phyloP scores from a whole-genome alignment of 2,113 vertebrate genomes.

The Nycticebus coucang region DNA sequence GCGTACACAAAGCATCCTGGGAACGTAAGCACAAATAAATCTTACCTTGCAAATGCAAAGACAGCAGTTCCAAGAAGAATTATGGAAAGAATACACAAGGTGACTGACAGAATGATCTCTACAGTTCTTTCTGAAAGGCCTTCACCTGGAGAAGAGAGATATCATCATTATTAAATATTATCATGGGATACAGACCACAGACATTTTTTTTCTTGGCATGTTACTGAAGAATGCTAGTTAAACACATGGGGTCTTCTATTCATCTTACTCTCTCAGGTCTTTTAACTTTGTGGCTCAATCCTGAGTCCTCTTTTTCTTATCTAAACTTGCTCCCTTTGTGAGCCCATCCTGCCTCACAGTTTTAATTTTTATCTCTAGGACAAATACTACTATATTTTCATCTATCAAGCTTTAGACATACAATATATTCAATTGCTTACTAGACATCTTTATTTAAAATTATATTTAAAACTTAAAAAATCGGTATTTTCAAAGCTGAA shows the following conservation, averaged over 20 bases:
- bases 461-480: constrained; percentile 30
- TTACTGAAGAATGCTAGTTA: not conserved
- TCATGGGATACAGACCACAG: not conserved
- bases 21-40: constrained; percentile 29
- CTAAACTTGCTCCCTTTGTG: not conserved
- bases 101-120: constrained; percentile 95
- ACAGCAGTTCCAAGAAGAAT: constrained; percentile 92
- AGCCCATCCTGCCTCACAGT: not conserved
- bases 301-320: not conserved
- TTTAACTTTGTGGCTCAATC: not conserved
- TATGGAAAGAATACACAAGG: constrained; percentile 93
- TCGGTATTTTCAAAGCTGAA: not conserved
- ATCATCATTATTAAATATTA: constrained; percentile 26
- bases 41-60: constrained; percentile 95
- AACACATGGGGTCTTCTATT: not conserved
- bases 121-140: constrained; percentile 90
- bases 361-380: constrained; percentile 23
- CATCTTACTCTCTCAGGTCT: not conserved
- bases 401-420: not conserved
- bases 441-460: not conserved
- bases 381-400: not conserved
- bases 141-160: constrained; percentile 85
- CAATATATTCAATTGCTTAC: not conserved
- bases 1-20: not conserved
- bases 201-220: not conserved